Evolutionary conservation across 2,797 vertebrate genomes (phyloP).

Genomic region (Astyanax mexicanus): DNA sequence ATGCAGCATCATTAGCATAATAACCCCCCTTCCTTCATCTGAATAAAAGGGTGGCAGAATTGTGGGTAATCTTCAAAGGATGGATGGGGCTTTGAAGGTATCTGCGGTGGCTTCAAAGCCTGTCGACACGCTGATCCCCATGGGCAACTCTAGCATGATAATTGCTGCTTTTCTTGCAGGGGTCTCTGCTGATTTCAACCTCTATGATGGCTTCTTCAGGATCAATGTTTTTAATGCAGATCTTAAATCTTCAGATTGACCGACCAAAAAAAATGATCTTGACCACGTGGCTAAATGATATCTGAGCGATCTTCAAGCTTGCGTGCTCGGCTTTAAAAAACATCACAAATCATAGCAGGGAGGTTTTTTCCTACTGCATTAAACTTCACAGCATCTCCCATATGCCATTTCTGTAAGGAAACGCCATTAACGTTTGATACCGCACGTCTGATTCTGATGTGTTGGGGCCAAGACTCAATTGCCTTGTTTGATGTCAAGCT

Average conservation of each 20-base stretch:
- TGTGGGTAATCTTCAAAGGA: constrained; percentile 75
- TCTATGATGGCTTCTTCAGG: neutral
- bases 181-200: constrained; percentile 34
- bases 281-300: neutral
- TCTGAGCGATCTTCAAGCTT: neutral
- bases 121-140: constrained; percentile 62
- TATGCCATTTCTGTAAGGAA: neutral
- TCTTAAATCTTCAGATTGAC: constrained; percentile 29
- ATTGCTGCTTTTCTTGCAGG: constrained; percentile 40
- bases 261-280: neutral
- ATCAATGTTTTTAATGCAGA: neutral
- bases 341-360: neutral
- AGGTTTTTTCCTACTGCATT: neutral
- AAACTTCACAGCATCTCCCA: neutral
- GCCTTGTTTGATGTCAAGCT: neutral
- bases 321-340: neutral
- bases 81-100: constrained; percentile 77
- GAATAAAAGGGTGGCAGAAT: constrained; percentile 69
- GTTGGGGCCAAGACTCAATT: neutral
- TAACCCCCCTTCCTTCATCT: constrained; percentile 59
- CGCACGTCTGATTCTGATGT: neutral
- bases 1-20: constrained; percentile 59
- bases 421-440: neutral
- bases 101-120: constrained; percentile 77
- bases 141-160: constrained; percentile 49